These are phyloP conservation scores for Heptranchias perlo DNA, from an alignment of 2,113 vertebrate genomes.

Conservation along the genomic window DNA sequence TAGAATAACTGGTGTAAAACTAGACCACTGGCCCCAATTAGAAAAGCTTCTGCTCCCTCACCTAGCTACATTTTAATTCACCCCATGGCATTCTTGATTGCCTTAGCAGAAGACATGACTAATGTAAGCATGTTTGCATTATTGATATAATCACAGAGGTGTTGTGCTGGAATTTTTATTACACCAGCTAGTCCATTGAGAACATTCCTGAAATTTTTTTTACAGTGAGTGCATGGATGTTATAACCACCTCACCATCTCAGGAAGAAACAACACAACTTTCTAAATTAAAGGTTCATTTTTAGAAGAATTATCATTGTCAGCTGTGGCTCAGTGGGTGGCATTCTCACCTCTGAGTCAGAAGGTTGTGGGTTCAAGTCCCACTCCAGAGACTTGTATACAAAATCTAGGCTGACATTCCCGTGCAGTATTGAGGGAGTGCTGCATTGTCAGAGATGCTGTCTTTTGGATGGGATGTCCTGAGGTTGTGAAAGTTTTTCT, in stretches of 20 bases:
- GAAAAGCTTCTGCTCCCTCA: background rate
- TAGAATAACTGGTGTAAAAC: background rate
- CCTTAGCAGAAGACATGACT: background rate
- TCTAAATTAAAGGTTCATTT: background rate
- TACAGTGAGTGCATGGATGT: background rate
- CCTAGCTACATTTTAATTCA: background rate
- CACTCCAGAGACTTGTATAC: too few relatives aligned
- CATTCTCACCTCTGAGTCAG: too few relatives aligned
- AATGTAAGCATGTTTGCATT: background rate
- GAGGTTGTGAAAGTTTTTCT: too few relatives aligned
- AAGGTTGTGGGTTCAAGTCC: too few relatives aligned
- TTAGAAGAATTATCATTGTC: background rate
- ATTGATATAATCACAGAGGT: background rate
- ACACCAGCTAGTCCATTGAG: background rate
- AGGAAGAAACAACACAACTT: background rate
- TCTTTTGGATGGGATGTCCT: too few relatives aligned
- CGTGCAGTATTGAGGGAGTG: too few relatives aligned
- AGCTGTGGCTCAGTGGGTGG: too few relatives aligned
- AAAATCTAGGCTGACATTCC: too few relatives aligned
- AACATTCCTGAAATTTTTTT: background rate
- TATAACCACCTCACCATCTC: background rate
- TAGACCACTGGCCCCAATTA: background rate
- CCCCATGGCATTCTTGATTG: background rate
- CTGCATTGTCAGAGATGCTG: too few relatives aligned
- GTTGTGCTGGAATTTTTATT: background rate